A percentile compares a stretch with the other conserved stretches of the same genome.
These are phyloP conservation scores for Allygus modestus DNA, from an alignment of 2,888 invertebrate genomes.

Conservation along the genomic window DNA sequence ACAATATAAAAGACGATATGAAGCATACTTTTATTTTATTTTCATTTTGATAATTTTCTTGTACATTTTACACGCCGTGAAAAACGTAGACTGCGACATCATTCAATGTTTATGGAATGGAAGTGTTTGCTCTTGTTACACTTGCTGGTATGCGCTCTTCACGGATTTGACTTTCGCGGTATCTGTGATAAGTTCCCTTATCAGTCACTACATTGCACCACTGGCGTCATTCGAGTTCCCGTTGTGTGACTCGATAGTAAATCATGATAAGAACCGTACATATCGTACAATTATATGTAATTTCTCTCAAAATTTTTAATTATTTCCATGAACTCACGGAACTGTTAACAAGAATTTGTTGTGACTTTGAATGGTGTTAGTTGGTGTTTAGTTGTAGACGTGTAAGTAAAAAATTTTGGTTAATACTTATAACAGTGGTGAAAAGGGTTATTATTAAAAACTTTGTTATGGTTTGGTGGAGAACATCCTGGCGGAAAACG, in stretches of 20 bases:
- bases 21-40: no score
- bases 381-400: no score
- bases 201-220: slow-evolving; percentile 26
- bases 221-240: slow-evolving; percentile 17
- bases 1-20: no score
- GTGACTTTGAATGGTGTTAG: no score
- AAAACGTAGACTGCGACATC: not conserved
- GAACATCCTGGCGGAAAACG: no score
- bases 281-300: not conserved
- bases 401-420: no score
- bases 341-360: no score
- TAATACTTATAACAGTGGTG: no score
- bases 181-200: slow-evolving; percentile 23
- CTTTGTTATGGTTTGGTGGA: no score
- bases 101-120: not conserved
- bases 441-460: no score
- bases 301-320: not conserved
- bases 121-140: not conserved
- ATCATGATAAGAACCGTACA: slow-evolving; percentile 26
- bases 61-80: no score
- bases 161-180: slow-evolving; percentile 40
- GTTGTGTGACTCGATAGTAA: slow-evolving; percentile 22
- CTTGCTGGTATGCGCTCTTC: slow-evolving; percentile 19
- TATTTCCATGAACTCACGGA: not conserved
- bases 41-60: no score